These are phyloP conservation scores for Anas platyrhynchos DNA, from an alignment of 2,113 vertebrate genomes.

Conservation along the genomic window DNA sequence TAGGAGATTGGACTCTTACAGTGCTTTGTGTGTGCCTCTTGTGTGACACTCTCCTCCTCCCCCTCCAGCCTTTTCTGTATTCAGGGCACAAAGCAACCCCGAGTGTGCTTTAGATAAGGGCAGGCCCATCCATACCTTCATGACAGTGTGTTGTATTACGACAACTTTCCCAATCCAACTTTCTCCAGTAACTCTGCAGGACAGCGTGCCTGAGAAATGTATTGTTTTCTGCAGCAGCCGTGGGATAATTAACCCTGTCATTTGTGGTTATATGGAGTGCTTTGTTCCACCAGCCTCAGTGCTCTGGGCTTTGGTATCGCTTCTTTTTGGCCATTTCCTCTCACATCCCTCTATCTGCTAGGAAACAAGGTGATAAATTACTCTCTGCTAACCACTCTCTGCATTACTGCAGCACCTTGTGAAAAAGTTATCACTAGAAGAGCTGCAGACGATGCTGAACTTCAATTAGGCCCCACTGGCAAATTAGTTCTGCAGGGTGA, in stretches of 20 bases:
- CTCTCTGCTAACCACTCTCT: not conserved
- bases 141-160: not conserved
- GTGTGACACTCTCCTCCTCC: no score
- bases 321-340: constrained; percentile 44
- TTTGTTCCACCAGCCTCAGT: constrained; percentile 22
- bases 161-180: not conserved
- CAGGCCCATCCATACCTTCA: not conserved
- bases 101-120: not conserved
- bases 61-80: not conserved
- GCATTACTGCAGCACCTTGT: not conserved
- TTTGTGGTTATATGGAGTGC: not conserved
- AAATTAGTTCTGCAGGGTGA: constrained; percentile 77
- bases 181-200: not conserved
- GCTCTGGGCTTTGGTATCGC: not conserved
- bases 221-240: not conserved
- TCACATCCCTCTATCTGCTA: not conserved
- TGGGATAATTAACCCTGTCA: constrained; percentile 44
- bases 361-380: constrained; percentile 53
- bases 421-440: constrained; percentile 27
- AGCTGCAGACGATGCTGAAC: constrained; percentile 67
- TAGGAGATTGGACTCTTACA: not conserved
- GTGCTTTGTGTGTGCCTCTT: not conserved
- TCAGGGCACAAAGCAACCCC: not conserved
- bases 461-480: constrained; percentile 69
- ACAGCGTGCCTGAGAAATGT: not conserved